phyloP scores from a whole-genome alignment of 2,113 vertebrate species.

The Alces alces region DNA sequence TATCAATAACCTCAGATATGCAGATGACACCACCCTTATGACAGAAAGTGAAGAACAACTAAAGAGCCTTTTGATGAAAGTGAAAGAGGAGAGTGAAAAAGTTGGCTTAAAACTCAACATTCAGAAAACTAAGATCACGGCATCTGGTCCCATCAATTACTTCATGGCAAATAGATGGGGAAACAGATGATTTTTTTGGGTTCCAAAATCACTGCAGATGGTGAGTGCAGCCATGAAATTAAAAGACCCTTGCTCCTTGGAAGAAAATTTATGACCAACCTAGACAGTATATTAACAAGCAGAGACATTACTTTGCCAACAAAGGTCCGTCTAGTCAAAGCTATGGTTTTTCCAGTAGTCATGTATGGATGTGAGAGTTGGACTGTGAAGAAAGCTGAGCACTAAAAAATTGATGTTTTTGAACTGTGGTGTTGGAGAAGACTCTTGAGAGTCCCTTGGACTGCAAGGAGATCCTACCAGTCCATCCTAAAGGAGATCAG shows the following conservation, averaged over 20 bases:
- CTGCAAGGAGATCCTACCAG: background rate
- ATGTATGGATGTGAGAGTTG: background rate
- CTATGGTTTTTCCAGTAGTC: background rate
- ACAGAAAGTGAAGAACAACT: background rate
- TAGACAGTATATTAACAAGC: background rate
- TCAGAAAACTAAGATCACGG: background rate
- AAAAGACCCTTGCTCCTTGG: background rate
- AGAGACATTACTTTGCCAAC: background rate
- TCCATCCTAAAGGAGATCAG: background rate
- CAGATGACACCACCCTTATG: background rate
- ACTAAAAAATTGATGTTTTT: background rate
- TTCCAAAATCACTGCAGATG: background rate
- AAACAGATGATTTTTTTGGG: background rate
- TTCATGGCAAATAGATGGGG: background rate
- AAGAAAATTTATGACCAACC: background rate
- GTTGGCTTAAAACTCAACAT: background rate
- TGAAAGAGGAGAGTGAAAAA: background rate
- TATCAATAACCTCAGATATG: background rate
- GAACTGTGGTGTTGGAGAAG: background rate
- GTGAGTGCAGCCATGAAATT: background rate
- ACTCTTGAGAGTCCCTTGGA: background rate
- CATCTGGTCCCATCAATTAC: background rate
- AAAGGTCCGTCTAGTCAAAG: fast-evolving
- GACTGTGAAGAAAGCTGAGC: background rate
- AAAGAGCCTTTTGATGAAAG: background rate